Evolutionary conservation across 2,797 vertebrate species (phyloP).

Genomic region (Manis javanica): DNA sequence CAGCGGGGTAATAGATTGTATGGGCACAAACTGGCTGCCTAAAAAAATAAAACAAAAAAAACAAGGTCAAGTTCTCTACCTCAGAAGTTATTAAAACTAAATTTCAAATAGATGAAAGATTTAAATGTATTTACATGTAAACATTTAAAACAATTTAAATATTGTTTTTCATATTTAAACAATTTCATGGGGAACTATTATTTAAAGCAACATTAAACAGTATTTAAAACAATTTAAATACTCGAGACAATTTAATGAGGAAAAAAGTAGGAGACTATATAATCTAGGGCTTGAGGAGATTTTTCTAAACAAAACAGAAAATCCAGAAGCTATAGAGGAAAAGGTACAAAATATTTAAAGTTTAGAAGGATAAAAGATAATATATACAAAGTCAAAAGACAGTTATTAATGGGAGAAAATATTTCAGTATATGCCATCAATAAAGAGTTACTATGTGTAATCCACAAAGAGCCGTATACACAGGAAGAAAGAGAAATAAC

Average conservation of each 20-base stretch:
- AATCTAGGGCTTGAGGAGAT: neutral
- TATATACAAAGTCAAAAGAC: constrained; percentile 14
- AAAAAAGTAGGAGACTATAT: constrained; percentile 30
- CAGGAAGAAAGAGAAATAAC: neutral
- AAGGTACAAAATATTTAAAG: constrained; percentile 48
- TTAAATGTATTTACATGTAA: constrained; percentile 51
- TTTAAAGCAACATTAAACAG: constrained; percentile 45
- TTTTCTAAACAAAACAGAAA: constrained; percentile 64
- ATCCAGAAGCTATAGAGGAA: constrained; percentile 45
- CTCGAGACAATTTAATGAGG: constrained; percentile 41
- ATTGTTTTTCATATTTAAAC: constrained; percentile 38
- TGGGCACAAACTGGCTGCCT: neutral
- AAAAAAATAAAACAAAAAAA: neutral
- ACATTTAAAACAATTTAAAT: constrained; percentile 23
- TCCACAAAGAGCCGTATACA: neutral
- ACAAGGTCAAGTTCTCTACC: neutral
- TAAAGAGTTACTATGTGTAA: neutral
- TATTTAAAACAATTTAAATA: constrained; percentile 41
- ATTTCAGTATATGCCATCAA: neutral
- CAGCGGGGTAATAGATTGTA: neutral
- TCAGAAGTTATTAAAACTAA: constrained; percentile 36
- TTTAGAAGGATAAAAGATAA: constrained; percentile 7
- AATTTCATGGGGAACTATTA: constrained; percentile 35
- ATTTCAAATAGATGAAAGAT: constrained; percentile 44
- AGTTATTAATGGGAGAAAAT: neutral